These are phyloP conservation scores for Eupristina koningsbergeri DNA, from an alignment of 1,140 invertebrate genomes.

Conservation along the genomic window DNA sequence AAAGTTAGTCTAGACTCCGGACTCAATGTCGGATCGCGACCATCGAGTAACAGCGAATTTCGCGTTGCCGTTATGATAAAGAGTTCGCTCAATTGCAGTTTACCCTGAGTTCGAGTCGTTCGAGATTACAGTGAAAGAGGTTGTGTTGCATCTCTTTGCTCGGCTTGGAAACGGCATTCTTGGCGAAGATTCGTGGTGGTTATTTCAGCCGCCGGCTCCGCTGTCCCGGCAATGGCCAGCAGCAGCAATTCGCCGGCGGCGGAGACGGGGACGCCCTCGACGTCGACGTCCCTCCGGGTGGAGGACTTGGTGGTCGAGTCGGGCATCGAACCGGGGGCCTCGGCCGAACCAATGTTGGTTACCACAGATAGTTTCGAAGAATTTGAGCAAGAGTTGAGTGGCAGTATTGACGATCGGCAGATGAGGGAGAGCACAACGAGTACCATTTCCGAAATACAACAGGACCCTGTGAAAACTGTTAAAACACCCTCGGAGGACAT, in stretches of 20 bases:
- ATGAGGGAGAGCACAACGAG: constrained; percentile 61
- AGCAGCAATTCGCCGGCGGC: not conserved
- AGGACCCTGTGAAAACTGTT: constrained; percentile 65
- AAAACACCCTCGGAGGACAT: constrained; percentile 50
- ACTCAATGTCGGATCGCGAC: not conserved
- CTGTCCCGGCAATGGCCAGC: not conserved
- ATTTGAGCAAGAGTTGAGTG: constrained; percentile 79
- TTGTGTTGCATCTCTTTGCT: not conserved
- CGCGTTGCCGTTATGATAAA: constrained; percentile 17
- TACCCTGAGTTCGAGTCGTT: not conserved
- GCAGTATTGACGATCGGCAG: constrained; percentile 75
- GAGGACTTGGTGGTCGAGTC: constrained; percentile 44
- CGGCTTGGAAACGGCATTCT: not conserved
- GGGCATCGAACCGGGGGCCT: constrained; percentile 74
- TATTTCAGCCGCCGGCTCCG: not conserved
- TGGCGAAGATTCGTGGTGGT: not conserved
- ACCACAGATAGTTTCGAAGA: constrained; percentile 82
- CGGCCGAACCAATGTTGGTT: constrained; percentile 78
- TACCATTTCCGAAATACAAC: constrained; percentile 75
- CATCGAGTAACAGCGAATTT: not conserved
- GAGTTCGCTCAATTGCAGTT: not conserved
- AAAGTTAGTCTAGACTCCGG: not conserved
- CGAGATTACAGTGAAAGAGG: not conserved
- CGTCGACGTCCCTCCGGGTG: not conserved
- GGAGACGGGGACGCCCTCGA: too few species aligned